Evolutionary conservation across 2,797 vertebrate species (phyloP), one percentile per base, ranked within the genome.

Genomic region (Etheostoma nigrum): DNA sequence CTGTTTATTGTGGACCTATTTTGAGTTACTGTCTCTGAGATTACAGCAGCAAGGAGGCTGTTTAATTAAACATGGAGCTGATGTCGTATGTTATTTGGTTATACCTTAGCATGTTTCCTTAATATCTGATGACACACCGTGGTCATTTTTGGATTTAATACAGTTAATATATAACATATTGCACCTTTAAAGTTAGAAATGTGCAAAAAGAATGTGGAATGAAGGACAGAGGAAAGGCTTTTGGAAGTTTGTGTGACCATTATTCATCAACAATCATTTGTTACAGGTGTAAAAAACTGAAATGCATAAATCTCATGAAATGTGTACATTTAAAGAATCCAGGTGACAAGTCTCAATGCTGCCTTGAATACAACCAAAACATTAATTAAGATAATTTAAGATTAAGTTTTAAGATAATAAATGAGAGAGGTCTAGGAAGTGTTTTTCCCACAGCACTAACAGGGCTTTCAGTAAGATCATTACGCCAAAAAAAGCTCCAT

Each of bases 401-500:
- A 6, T 30, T 30, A 30, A 3, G 30, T 5, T 30, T 30, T 30
- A 30, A 30, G 30, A 30, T 30, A 67, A 83, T 64, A 68, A 82
- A 82, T 66, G 70, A 65, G 48, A n/a, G 61, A 64, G 74, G 33
- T 67, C 42, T 6, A 45, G 51, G 72, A 84, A 75, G 71, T 61
- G 40, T 51, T 71, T 27, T 45, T 47, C 45, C 36, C 80, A 45
- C 18, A 14, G 73, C 76, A 72, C 76, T 85, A 93, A 87, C 71
- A 53, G 69, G 72, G 67, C 80, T 91, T 91, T 90, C 84, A 91
- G 79, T 72, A 78, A 88, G 82, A 84, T 89, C 82, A 86, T 89
- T 89, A 88, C 10, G 1, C 33, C 65, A 67, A 79, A 82, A 82
- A 81, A 83, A 68, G 18, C 78, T 82, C 81, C 9, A 70, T 81